Evolutionary conservation across 2,888 invertebrate species (phyloP).

Genomic region (Lagria hirta): DNA sequence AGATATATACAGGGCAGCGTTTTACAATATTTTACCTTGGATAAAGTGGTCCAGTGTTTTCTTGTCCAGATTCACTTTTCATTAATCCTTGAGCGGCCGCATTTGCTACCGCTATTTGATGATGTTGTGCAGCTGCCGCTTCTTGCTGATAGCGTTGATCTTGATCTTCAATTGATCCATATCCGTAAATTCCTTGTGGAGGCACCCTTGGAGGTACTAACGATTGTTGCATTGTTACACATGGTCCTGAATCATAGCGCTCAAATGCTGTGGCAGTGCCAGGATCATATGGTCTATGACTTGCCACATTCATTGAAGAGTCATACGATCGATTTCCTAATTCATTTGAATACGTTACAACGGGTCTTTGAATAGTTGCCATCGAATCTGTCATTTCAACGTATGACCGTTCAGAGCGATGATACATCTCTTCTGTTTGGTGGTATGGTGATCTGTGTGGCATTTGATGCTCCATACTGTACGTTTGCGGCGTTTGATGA

Average conservation of each 20-base stretch:
- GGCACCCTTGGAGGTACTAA: slow-evolving; percentile 55
- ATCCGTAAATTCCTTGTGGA: slow-evolving; percentile 63
- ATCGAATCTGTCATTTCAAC: slow-evolving; percentile 65
- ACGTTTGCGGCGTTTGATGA: slow-evolving; percentile 58
- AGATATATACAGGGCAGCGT: too few relatives aligned
- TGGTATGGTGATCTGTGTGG: slow-evolving; percentile 65
- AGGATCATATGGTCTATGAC: slow-evolving; percentile 63
- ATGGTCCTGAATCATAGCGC: slow-evolving; percentile 61
- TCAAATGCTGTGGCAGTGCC: slow-evolving; percentile 63
- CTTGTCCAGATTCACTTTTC: slow-evolving; percentile 69
- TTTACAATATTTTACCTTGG: too few relatives aligned
- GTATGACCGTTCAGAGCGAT: slow-evolving; percentile 57
- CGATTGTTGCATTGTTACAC: slow-evolving; percentile 55
- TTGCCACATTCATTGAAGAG: slow-evolving; percentile 55
- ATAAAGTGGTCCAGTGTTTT: slow-evolving; percentile 72
- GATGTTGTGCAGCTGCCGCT: slow-evolving; percentile 51
- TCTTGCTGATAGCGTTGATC: slow-evolving; percentile 61
- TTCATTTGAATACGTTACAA: slow-evolving; percentile 62
- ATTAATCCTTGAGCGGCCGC: slow-evolving; percentile 60
- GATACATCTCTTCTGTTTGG: slow-evolving; percentile 59
- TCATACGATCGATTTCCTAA: slow-evolving; percentile 56
- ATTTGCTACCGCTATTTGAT: slow-evolving; percentile 57
- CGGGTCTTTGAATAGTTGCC: slow-evolving; percentile 59
- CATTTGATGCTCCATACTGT: slow-evolving; percentile 56
- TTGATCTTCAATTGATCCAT: slow-evolving; percentile 61